Percentiles rank a stretch among this genome's conserved stretches.
Conservation (phyloP, 2,888 invertebrate species). For the Tethea ocularis region DNA sequence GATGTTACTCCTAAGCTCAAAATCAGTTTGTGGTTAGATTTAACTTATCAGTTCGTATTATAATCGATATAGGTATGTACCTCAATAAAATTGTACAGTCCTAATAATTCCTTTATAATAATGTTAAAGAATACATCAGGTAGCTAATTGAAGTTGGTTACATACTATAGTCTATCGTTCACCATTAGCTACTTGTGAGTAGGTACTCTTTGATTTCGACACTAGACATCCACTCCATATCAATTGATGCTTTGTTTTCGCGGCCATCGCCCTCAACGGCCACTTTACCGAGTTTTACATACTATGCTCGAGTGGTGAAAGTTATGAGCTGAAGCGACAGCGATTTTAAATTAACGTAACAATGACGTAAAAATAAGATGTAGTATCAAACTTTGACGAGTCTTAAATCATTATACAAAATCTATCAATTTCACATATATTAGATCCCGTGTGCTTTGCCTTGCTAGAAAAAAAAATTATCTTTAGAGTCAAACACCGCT, state of each 20-base stretch:
- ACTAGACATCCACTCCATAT: slow-evolving; percentile 60
- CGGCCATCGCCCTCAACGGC: slow-evolving; percentile 69
- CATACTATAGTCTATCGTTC: slow-evolving; percentile 31
- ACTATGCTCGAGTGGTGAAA: slow-evolving; percentile 43
- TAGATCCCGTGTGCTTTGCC: no score
- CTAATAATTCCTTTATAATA: not conserved
- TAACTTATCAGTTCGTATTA: no score
- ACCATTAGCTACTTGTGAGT: slow-evolving; percentile 51
- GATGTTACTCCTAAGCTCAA: no score
- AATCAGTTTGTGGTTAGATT: no score
- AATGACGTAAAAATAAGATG: no score
- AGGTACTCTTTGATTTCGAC: slow-evolving; percentile 64
- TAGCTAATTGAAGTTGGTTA: slow-evolving; percentile 20
- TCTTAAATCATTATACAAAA: no score
- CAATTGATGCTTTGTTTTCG: slow-evolving; percentile 76
- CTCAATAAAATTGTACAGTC: not conserved
- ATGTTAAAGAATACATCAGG: no score
- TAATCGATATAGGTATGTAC: not conserved
- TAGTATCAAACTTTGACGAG: no score
- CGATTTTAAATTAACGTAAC: not conserved
- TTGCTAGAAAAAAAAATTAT: no score
- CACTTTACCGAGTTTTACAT: slow-evolving; percentile 59
- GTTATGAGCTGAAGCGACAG: slow-evolving; percentile 34
- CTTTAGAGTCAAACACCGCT: slow-evolving; percentile 23
- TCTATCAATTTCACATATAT: no score